phyloP scores from a whole-genome alignment of 2,888 invertebrate species.

The Escarpia spicata region DNA sequence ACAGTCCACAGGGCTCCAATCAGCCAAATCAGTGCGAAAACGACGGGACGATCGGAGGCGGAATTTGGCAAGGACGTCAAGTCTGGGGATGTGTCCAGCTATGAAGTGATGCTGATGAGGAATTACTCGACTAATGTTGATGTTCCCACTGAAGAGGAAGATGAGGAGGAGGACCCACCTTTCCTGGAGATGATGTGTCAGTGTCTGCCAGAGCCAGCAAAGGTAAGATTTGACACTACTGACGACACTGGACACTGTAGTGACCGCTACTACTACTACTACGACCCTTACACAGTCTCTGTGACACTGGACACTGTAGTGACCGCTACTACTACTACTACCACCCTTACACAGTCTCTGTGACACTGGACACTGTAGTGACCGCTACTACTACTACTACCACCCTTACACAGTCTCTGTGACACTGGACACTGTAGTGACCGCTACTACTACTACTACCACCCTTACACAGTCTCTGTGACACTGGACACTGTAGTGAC shows the following conservation, averaged over 20 bases:
- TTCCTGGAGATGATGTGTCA: neutral
- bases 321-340: too few species aligned
- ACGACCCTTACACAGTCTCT: too few species aligned
- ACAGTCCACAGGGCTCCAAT: neutral
- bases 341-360: too few species aligned
- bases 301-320: too few species aligned
- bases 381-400: too few species aligned
- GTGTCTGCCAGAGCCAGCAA: neutral
- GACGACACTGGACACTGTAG: neutral
- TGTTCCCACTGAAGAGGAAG: neutral
- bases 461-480: too few species aligned
- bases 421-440: too few species aligned
- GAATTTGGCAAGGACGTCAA: neutral
- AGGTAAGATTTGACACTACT: neutral
- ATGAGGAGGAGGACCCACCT: neutral
- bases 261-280: too few species aligned
- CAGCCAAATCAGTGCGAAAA: neutral
- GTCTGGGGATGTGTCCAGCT: constrained; percentile 6
- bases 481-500: too few species aligned
- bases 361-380: too few species aligned
- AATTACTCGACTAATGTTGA: neutral
- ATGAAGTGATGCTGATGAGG: constrained; percentile 10
- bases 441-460: too few species aligned
- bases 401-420: too few species aligned
- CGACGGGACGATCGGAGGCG: neutral